A percentile compares a stretch with the other conserved stretches of the same genome.
Conservation (phyloP, 2,113 vertebrate species). For the Notarius quadriscutis region DNA sequence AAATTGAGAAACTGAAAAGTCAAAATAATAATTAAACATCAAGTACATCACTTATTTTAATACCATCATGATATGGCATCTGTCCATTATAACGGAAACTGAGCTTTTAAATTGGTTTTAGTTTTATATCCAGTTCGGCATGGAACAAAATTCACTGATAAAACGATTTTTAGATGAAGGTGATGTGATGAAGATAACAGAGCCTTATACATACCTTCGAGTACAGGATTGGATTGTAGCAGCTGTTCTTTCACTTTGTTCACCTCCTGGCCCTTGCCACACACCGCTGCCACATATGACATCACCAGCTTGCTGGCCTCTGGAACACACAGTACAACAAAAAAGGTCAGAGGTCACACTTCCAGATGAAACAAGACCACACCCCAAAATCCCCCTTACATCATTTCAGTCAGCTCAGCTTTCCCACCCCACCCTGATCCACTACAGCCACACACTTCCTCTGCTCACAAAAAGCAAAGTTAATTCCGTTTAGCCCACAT, state of each 20-base stretch:
- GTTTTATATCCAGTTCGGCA: neutral
- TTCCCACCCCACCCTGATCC: constrained; percentile 35
- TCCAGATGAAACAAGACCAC: constrained; percentile 49
- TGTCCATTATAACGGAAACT: neutral
- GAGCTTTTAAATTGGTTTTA: neutral
- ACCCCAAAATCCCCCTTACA: constrained; percentile 63
- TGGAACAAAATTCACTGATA: neutral
- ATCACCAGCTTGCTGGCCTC: constrained; percentile 99
- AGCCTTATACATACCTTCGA: constrained; percentile 86
- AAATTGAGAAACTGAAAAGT: neutral
- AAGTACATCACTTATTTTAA: neutral
- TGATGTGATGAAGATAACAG: neutral
- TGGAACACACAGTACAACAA: constrained; percentile 68
- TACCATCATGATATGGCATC: neutral
- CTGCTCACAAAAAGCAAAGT: neutral
- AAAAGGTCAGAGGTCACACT: constrained; percentile 39
- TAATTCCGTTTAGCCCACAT: neutral
- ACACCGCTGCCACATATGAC: constrained; percentile 98
- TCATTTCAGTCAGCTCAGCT: constrained; percentile 51
- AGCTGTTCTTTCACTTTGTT: constrained; percentile 99
- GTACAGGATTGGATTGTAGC: constrained; percentile 95
- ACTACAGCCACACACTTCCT: constrained; percentile 5
- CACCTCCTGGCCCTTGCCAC: constrained; percentile 96
- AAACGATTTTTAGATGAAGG: neutral
- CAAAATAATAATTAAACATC: neutral